These are phyloP conservation scores for Lipotes vexillifer DNA, from an alignment of 2,113 vertebrate species.

Conservation along the genomic window DNA sequence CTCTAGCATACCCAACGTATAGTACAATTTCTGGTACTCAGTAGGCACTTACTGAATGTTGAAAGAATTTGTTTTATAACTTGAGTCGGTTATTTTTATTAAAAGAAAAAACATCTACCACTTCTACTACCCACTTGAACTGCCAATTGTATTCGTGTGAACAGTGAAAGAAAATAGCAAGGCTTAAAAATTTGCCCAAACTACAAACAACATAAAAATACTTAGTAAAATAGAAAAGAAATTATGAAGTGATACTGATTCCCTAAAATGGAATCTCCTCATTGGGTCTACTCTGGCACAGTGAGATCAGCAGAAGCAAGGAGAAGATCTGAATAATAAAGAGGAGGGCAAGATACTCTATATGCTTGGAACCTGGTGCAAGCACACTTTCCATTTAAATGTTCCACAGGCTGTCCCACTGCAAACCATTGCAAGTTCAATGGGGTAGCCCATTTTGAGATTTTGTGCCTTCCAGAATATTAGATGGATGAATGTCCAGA, in stretches of 20 bases:
- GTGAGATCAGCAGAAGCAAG: not conserved
- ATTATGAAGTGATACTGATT: not conserved
- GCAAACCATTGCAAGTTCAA: not conserved
- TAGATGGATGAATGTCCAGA: not conserved
- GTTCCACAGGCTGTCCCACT: not conserved
- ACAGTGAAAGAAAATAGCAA: not conserved
- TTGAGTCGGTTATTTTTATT: not conserved
- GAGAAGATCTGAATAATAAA: not conserved
- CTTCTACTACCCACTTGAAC: not conserved
- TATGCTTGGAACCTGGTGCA: not conserved
- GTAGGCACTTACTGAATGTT: not conserved
- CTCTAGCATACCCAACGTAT: not conserved
- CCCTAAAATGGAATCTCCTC: not conserved
- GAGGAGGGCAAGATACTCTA: fast-evolving
- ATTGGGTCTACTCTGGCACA: not conserved
- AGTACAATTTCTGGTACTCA: not conserved
- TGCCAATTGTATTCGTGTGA: not conserved
- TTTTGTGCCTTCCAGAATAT: not conserved
- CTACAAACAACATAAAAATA: not conserved
- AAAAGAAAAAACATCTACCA: not conserved
- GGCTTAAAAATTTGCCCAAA: not conserved
- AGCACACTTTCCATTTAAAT: not conserved
- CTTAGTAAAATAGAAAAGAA: not conserved
- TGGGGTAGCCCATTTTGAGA: not conserved
- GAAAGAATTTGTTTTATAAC: not conserved